These are phyloP conservation scores for Entomyzon cyanotis DNA, from an alignment of 2,113 vertebrate species.

Conservation along the genomic window DNA sequence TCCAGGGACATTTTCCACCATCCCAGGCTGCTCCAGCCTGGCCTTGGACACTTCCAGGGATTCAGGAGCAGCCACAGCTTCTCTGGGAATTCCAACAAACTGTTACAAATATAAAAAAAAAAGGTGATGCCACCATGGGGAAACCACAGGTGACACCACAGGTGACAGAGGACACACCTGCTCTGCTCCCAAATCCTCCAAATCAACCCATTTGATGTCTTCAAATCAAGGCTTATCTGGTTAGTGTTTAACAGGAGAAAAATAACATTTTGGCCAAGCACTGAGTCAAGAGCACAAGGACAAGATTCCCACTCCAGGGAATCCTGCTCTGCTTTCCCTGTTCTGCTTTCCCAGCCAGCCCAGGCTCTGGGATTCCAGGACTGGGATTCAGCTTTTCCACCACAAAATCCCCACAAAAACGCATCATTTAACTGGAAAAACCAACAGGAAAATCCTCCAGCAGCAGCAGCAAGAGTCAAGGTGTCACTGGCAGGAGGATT, in stretches of 20 bases:
- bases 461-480: rapidly evolving
- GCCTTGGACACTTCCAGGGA: not conserved
- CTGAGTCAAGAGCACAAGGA: rapidly evolving
- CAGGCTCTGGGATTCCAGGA: not conserved
- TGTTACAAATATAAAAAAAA: no score
- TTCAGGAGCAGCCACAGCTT: not conserved
- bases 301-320: not conserved
- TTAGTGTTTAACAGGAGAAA: no score
- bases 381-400: not conserved
- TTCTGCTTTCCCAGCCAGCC: not conserved
- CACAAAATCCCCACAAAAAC: not conserved
- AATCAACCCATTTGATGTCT: not conserved
- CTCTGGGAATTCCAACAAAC: not conserved
- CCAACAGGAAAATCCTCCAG: not conserved
- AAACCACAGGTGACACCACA: no score
- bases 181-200: not conserved
- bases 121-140: not conserved
- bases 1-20: not conserved
- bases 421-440: not conserved
- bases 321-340: not conserved
- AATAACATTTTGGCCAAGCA: not conserved
- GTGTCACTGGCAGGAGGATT: not conserved
- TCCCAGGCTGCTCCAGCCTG: not conserved
- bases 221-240: not conserved
- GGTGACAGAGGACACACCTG: not conserved